A percentile compares a stretch with the other conserved stretches of the same genome.
Conservation (phyloP, 2,888 invertebrate genomes). For the Trachelus troglodyta region DNA sequence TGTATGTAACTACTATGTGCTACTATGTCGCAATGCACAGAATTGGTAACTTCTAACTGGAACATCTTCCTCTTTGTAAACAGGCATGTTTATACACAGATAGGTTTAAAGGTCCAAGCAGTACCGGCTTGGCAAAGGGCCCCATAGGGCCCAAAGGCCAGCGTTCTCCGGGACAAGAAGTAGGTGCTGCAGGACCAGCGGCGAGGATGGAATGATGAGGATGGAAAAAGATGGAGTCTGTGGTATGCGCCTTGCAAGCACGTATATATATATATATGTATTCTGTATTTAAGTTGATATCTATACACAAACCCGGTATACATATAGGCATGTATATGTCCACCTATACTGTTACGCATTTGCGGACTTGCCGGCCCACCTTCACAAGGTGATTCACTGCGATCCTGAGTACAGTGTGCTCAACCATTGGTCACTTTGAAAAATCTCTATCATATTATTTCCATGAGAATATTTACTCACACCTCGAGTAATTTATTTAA, state of each 20-base stretch:
- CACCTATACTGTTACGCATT: not conserved
- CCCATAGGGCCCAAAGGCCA: conserved; percentile 26
- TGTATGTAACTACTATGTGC: not conserved
- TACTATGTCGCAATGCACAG: not conserved
- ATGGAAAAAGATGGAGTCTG: not conserved
- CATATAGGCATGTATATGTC: not conserved
- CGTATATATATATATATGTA: conserved; percentile 22
- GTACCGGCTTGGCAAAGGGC: conserved; percentile 17
- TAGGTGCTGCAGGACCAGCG: conserved; percentile 16
- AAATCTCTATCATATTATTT: not conserved
- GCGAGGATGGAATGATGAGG: conserved; percentile 18
- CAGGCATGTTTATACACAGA: conserved; percentile 36
- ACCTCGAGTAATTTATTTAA: not conserved
- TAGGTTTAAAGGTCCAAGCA: conserved; percentile 28
- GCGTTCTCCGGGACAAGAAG: conserved; percentile 19
- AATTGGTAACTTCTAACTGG: conserved; percentile 7
- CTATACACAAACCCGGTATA: conserved; percentile 31
- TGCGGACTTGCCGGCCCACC: conserved; percentile 41
- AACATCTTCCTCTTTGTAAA: conserved; percentile 21
- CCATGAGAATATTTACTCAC: not conserved
- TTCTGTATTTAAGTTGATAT: conserved; percentile 17
- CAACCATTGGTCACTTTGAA: conserved; percentile 27
- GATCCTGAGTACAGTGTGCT: conserved; percentile 42
- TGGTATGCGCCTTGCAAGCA: not conserved
- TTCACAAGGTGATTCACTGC: conserved; percentile 60